Conservation (phyloP, 64 coral and sea anemone species). For the Pocillopora damicornis region DNA sequence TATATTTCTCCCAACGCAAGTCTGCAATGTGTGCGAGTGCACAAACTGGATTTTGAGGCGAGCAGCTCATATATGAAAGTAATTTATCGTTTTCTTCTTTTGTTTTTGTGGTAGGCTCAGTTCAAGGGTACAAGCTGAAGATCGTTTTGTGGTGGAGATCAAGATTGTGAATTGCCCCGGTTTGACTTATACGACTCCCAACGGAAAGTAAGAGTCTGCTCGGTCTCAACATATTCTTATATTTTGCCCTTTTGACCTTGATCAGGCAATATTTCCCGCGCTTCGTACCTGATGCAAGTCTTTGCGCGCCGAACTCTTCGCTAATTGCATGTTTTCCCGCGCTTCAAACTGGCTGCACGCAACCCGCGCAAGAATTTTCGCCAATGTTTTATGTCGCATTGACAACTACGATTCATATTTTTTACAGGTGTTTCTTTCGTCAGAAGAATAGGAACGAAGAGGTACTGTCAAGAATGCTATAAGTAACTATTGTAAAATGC, state of each 20-base stretch:
- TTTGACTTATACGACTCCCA: conserved; percentile 34
- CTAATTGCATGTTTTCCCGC: background rate
- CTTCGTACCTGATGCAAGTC: too few species aligned
- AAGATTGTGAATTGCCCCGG: conserved; percentile 45
- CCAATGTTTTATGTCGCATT: too few species aligned
- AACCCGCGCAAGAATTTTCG: too few species aligned
- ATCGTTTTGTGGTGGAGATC: conserved; percentile 71
- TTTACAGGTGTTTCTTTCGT: conserved; percentile 55
- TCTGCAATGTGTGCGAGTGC: background rate
- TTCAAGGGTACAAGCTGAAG: conserved; percentile 31
- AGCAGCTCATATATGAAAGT: too few species aligned
- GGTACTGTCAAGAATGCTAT: conserved; percentile 12
- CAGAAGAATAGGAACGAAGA: conserved; percentile 52
- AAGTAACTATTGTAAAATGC: background rate
- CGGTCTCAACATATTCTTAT: background rate
- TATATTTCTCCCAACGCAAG: background rate
- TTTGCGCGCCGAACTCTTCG: too few species aligned
- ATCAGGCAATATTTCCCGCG: too few species aligned
- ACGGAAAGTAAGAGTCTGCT: conserved; percentile 43
- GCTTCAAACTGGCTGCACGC: background rate
- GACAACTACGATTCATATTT: background rate
- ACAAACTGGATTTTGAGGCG: too few species aligned
- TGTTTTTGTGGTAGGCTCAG: background rate
- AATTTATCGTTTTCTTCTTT: background rate
- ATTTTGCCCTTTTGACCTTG: background rate